These are phyloP conservation scores for Chromoteleia sp. DNA, from an alignment of 2,888 invertebrate species.

Conservation along the genomic window DNA sequence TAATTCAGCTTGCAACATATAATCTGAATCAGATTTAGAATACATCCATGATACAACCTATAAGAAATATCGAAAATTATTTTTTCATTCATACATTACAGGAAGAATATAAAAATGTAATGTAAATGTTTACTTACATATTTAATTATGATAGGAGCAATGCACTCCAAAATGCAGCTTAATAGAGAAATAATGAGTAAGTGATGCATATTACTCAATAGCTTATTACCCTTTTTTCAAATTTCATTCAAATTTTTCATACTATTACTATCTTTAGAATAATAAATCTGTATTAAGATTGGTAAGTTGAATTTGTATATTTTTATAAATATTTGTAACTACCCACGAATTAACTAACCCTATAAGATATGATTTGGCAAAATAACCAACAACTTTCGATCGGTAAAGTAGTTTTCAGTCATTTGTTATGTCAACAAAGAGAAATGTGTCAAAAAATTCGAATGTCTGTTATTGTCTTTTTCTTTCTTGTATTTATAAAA, in stretches of 20 bases:
- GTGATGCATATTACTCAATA: constrained; percentile 40
- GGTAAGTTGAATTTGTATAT: constrained; percentile 6
- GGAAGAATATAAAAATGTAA: background rate
- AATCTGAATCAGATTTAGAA: constrained; percentile 72
- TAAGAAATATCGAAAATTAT: background rate
- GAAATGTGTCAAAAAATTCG: too few relatives aligned
- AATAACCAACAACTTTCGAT: constrained; percentile 10
- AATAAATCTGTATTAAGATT: background rate
- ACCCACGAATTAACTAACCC: constrained; percentile 4
- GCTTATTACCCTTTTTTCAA: constrained; percentile 3
- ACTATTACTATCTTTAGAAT: constrained; percentile 11
- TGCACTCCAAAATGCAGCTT: constrained; percentile 75
- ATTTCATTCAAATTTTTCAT: background rate
- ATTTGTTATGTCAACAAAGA: too few relatives aligned
- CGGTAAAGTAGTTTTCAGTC: too few relatives aligned
- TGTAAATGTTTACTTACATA: constrained; percentile 75
- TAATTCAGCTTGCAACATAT: constrained; percentile 74
- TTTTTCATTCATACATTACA: constrained; percentile 10
- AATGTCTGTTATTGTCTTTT: too few relatives aligned
- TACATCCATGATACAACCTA: constrained; percentile 75
- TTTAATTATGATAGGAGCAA: constrained; percentile 77
- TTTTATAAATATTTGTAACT: constrained; percentile 25
- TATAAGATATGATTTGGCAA: constrained; percentile 24
- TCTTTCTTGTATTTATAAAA: too few relatives aligned
- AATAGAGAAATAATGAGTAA: constrained; percentile 78